These are phyloP conservation scores for Aethina tumida DNA, from an alignment of 1,140 invertebrate species.

Conservation along the genomic window DNA sequence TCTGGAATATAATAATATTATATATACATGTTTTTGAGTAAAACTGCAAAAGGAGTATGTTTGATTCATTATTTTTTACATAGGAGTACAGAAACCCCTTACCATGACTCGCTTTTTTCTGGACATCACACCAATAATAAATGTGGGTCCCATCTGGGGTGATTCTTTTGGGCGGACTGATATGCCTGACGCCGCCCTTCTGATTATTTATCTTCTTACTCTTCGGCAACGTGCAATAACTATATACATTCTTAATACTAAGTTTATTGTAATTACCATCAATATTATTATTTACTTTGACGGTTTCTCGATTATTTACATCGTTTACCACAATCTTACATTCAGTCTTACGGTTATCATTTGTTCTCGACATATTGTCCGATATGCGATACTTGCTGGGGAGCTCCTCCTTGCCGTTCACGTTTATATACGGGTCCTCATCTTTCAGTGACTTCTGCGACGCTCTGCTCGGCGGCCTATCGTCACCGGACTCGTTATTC, in stretches of 20 bases:
- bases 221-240: conserved; percentile 37
- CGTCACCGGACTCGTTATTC: conserved; percentile 27
- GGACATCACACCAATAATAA: conserved; percentile 74
- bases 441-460: conserved; percentile 13
- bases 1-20: background rate
- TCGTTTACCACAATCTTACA: conserved; percentile 5
- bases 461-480: conserved; percentile 13
- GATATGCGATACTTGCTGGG: conserved; percentile 35
- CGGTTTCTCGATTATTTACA: conserved; percentile 10
- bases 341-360: conserved; percentile 14
- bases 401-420: conserved; percentile 59
- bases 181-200: conserved; percentile 12
- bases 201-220: conserved; percentile 21
- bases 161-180: conserved; percentile 54
- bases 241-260: conserved; percentile 30
- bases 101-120: conserved; percentile 44
- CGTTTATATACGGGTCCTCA: conserved; percentile 41
- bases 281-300: conserved; percentile 26
- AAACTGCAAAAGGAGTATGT: background rate
- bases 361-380: conserved; percentile 16
- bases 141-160: conserved; percentile 71
- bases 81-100: conserved; percentile 12
- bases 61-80: background rate
- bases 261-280: conserved; percentile 38
- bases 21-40: background rate